These are phyloP conservation scores for Drosophila glabriapex DNA, from an alignment of 2,888 invertebrate species.

Conservation along the genomic window DNA sequence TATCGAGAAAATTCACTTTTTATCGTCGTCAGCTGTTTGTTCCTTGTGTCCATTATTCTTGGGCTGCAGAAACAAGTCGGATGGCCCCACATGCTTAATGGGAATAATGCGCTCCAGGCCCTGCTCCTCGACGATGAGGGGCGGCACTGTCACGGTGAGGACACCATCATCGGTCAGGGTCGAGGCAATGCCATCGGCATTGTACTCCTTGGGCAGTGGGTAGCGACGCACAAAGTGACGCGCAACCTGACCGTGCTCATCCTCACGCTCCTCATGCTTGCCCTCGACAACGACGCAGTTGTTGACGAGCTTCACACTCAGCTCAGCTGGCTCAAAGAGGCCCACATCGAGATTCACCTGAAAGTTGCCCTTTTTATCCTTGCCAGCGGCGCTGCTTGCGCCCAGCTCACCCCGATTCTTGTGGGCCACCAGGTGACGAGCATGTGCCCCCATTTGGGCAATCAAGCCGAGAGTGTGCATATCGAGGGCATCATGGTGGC, in stretches of 20 bases:
- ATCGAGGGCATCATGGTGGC: slow-evolving; percentile 76
- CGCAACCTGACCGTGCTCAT: slow-evolving; percentile 91
- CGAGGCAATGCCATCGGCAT: slow-evolving; percentile 90
- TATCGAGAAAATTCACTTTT: slow-evolving; percentile 33
- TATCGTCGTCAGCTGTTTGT: slow-evolving; percentile 26
- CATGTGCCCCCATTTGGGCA: slow-evolving; percentile 79
- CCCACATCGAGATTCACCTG: slow-evolving; percentile 89
- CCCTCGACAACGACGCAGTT: slow-evolving; percentile 88
- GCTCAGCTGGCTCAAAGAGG: slow-evolving; percentile 90
- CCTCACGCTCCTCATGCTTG: slow-evolving; percentile 90
- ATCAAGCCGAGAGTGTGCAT: slow-evolving; percentile 79
- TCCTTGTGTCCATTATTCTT: slow-evolving; percentile 55
- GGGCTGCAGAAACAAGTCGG: slow-evolving; percentile 73
- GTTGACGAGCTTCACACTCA: slow-evolving; percentile 88
- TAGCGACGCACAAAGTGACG: slow-evolving; percentile 92
- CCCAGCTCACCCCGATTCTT: slow-evolving; percentile 64
- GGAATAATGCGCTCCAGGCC: slow-evolving; percentile 75
- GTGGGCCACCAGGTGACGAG: slow-evolving; percentile 66
- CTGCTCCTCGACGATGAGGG: slow-evolving; percentile 61
- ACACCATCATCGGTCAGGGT: slow-evolving; percentile 93
- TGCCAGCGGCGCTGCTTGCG: slow-evolving; percentile 33
- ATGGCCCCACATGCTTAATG: slow-evolving; percentile 79
- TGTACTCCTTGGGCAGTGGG: slow-evolving; percentile 88
- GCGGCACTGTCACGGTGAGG: slow-evolving; percentile 90
- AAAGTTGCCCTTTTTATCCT: slow-evolving; percentile 88